Evolutionary conservation across 2,797 vertebrate genomes (phyloP), one percentile per base, ranked within the genome.

Genomic region (Cuniculus paca): DNA sequence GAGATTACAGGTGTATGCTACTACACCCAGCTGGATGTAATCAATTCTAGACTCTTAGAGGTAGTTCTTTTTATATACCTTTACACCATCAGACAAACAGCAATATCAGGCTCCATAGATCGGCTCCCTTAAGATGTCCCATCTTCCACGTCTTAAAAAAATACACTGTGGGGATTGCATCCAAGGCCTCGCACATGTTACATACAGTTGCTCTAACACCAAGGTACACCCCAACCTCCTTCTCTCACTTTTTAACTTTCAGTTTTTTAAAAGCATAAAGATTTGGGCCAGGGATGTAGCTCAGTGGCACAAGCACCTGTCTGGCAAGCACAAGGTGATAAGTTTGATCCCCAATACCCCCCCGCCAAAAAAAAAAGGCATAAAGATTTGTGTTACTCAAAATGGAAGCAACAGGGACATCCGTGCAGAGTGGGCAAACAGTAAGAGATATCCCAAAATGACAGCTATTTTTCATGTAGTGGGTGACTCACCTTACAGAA

Each of bases 361-460:
- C n/a, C n/a, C n/a, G n/a, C n/a, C 45, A 48, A 48, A 48, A 48
- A 48, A 48, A 48, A 26, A 96, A 89, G 80, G 61, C 20, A 78
- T 65, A 88, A 56, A 95, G 36, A 70, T 90, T 74, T 94, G 45
- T 74, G 88, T 94, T 80, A 94, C 45, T 60, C 48, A 95, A 91
- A 63, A 78, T 65, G 31, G 68, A 95, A 94, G 68, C 63, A 91
- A 50, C 2, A 86, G 36, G 56, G 26, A 84, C 72, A 91, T 36
- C 34, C 16, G 86, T 10, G 5, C 7, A 81, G 39, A 84, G 6
- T 54, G 22, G 36, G 31, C 96, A 12, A 42, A 87, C 6, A 92
- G 10, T 84, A 86, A 79, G 14, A 93, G 45, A 94, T 39, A 10
- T 72, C 58, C 74, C 77, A 90, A 95, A 93, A 84, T 28, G 48